phyloP scores from a whole-genome alignment of 2,797 vertebrate genomes.

The Forpus xanthops region DNA sequence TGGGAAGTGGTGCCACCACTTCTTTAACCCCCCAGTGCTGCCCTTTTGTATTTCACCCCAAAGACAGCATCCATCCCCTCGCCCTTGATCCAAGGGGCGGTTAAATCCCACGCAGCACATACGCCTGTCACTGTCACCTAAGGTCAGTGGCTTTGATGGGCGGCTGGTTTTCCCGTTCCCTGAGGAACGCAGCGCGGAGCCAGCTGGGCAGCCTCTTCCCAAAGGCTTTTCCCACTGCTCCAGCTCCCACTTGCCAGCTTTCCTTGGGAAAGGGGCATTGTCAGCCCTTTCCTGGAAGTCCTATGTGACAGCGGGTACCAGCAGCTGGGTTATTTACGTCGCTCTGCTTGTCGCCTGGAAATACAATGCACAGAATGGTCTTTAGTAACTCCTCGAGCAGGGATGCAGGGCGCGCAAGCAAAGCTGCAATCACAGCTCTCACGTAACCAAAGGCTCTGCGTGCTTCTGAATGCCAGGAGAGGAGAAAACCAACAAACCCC shows the following conservation, averaged over 20 bases:
- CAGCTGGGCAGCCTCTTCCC: slow-evolving; percentile 5
- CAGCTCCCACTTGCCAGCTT: neutral
- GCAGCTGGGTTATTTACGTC: slow-evolving; percentile 2
- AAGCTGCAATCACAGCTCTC: neutral
- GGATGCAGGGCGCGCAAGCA: neutral
- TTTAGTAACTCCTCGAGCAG: neutral
- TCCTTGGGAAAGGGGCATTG: neutral
- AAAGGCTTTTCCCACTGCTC: neutral
- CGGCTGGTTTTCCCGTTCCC: neutral
- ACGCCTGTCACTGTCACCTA: neutral
- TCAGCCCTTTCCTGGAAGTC: neutral
- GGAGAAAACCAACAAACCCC: neutral
- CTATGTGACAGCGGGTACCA: neutral
- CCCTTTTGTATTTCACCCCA: neutral
- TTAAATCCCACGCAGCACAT: neutral
- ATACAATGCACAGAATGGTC: neutral
- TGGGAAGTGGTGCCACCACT: neutral
- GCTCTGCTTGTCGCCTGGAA: neutral
- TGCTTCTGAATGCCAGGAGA: neutral
- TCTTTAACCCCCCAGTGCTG: neutral
- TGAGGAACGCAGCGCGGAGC: neutral
- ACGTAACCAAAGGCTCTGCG: neutral
- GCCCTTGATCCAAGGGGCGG: accelerated
- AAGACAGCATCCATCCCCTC: neutral
- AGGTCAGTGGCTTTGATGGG: neutral